phyloP scores from a whole-genome alignment of 1,140 invertebrate genomes.

The Zaprionus gabonicus region DNA sequence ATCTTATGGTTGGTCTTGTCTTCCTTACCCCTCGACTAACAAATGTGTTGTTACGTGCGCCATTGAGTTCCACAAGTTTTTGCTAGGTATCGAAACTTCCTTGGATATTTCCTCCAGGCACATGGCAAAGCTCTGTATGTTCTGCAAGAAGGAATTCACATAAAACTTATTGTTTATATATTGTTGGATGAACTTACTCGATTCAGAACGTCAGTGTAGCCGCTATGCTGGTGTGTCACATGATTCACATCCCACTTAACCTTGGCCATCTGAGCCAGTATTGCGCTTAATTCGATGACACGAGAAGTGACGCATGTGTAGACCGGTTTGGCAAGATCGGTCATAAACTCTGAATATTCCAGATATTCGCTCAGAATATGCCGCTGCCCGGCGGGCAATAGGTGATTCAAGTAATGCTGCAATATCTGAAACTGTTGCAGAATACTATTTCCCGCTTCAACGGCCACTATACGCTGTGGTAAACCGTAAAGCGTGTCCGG shows the following conservation, averaged over 20 bases:
- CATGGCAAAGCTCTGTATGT: slow-evolving; percentile 91
- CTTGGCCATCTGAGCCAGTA: slow-evolving; percentile 93
- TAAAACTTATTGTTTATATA: background rate
- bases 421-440: slow-evolving; percentile 94
- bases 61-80: slow-evolving; percentile 94
- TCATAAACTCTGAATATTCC: slow-evolving; percentile 85
- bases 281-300: slow-evolving; percentile 91
- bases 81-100: slow-evolving; percentile 89
- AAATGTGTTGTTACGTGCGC: slow-evolving; percentile 93
- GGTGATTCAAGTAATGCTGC: slow-evolving; percentile 91
- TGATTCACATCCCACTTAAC: slow-evolving; percentile 98
- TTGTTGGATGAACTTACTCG: slow-evolving; percentile 84
- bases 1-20: no score
- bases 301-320: slow-evolving; percentile 93
- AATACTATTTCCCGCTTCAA: slow-evolving; percentile 96
- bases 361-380: slow-evolving; percentile 84
- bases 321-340: slow-evolving; percentile 92
- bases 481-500: slow-evolving; percentile 92
- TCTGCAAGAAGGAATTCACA: slow-evolving; percentile 85
- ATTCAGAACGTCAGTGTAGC: slow-evolving; percentile 92
- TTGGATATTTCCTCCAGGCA: slow-evolving; percentile 89
- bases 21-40: slow-evolving; percentile 94
- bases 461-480: slow-evolving; percentile 93
- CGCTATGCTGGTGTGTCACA: slow-evolving; percentile 97
- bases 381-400: slow-evolving; percentile 85